phyloP scores from a whole-genome alignment of 2,113 vertebrate species.

The Globicephala melas region DNA sequence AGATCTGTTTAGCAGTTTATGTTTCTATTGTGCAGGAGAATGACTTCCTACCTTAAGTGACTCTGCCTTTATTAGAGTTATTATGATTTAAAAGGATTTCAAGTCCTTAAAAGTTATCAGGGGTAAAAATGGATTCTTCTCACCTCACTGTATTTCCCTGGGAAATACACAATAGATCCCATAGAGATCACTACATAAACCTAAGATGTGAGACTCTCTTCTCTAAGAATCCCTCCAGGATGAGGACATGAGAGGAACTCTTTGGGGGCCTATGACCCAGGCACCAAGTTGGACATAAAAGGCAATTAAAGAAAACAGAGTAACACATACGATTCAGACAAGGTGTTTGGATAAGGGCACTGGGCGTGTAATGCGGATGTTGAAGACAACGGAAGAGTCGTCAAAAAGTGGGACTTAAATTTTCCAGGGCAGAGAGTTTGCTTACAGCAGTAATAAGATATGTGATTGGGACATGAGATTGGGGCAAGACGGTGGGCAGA shows the following conservation, averaged over 20 bases:
- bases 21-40: constrained; percentile 35
- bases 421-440: not conserved
- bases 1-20: constrained; percentile 17
- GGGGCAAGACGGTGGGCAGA: not conserved
- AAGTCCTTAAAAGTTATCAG: not conserved
- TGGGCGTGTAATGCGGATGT: not conserved
- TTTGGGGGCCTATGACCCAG: not conserved
- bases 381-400: not conserved
- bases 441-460: not conserved
- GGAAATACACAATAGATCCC: not conserved
- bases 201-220: not conserved
- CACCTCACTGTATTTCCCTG: constrained; percentile 3
- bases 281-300: constrained; percentile 25
- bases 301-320: constrained; percentile 14
- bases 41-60: constrained; percentile 48
- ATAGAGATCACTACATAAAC: not conserved
- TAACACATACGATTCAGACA: not conserved
- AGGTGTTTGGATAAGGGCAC: not conserved
- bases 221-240: not conserved
- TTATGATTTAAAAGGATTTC: constrained; percentile 55
- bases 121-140: constrained; percentile 28
- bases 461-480: not conserved
- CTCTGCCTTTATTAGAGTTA: constrained; percentile 57
- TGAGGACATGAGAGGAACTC: not conserved
- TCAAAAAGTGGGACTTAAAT: not conserved